A percentile compares a stretch with the other conserved stretches of the same genome.
These are phyloP conservation scores for Coracias cyanogaster DNA, from an alignment of 2,797 vertebrate genomes.

Conservation along the genomic window DNA sequence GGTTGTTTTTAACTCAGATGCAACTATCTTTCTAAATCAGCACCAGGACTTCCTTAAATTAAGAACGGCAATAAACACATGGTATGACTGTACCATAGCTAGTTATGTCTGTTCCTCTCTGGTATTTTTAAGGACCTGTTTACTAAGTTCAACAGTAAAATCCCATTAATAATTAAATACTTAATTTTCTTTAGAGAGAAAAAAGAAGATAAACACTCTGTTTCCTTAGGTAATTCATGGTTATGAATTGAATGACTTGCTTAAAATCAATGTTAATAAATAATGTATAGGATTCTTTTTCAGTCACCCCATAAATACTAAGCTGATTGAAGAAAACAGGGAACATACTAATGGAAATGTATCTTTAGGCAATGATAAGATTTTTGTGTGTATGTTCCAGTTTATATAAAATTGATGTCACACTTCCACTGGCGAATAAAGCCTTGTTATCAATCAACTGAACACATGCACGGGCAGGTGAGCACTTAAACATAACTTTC, in stretches of 20 bases:
- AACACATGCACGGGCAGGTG: background rate
- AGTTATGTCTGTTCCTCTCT: background rate
- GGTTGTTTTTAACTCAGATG: background rate
- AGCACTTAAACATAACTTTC: background rate
- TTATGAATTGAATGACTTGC: conserved; percentile 38
- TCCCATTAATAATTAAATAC: conserved; percentile 22
- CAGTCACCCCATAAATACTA: background rate
- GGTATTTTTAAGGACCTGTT: background rate
- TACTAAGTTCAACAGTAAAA: background rate
- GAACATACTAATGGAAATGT: background rate
- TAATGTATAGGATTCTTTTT: conserved; percentile 17
- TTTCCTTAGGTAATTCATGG: conserved; percentile 39
- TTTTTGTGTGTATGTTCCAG: background rate
- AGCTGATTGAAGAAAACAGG: conserved; percentile 17
- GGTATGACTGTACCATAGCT: background rate
- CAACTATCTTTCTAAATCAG: background rate
- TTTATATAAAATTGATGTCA: background rate
- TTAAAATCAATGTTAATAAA: conserved; percentile 54
- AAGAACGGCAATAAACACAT: background rate
- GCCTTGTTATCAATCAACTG: background rate
- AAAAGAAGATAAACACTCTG: background rate
- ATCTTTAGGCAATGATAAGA: background rate
- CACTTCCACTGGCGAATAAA: background rate
- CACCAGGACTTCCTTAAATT: background rate
- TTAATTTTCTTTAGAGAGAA: conserved; percentile 38